phyloP scores from a whole-genome alignment of 2,797 vertebrate species.

The Denticeps clupeoides region DNA sequence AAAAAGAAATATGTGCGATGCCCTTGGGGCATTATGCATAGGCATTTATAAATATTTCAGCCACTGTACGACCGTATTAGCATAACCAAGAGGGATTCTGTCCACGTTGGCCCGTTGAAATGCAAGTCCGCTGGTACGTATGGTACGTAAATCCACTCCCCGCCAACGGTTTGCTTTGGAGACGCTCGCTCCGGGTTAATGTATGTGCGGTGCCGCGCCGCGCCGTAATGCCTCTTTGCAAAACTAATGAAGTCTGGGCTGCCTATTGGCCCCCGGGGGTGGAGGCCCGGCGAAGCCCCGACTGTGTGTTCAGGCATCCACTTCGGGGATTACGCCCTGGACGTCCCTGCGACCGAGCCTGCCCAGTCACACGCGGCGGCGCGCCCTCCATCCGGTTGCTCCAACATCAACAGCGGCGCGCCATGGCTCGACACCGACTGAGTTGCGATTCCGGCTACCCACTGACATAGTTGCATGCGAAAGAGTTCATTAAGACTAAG shows the following conservation, averaged over 20 bases:
- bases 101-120: conserved; percentile 6
- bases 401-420: neutral
- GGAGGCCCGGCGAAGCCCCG: neutral
- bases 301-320: neutral
- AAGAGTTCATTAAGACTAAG: too few species aligned
- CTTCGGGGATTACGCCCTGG: conserved; percentile 14
- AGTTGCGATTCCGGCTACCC: too few species aligned
- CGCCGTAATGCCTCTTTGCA: neutral
- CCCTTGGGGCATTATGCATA: conserved; percentile 25
- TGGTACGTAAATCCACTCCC: too few species aligned
- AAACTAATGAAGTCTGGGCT: neutral
- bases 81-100: conserved; percentile 24
- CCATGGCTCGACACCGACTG: too few species aligned
- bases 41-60: conserved; percentile 28
- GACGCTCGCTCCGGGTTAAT: neutral
- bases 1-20: conserved; percentile 11
- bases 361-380: too few species aligned
- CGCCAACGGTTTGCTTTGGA: too few species aligned
- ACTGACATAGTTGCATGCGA: too few species aligned
- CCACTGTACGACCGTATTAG: conserved; percentile 22
- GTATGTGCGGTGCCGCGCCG: neutral
- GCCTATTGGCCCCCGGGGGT: neutral
- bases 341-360: neutral
- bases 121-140: too few species aligned
- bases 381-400: neutral